phyloP scores from a whole-genome alignment of 2,888 invertebrate genomes.

The Yponomeuta sedellus region DNA sequence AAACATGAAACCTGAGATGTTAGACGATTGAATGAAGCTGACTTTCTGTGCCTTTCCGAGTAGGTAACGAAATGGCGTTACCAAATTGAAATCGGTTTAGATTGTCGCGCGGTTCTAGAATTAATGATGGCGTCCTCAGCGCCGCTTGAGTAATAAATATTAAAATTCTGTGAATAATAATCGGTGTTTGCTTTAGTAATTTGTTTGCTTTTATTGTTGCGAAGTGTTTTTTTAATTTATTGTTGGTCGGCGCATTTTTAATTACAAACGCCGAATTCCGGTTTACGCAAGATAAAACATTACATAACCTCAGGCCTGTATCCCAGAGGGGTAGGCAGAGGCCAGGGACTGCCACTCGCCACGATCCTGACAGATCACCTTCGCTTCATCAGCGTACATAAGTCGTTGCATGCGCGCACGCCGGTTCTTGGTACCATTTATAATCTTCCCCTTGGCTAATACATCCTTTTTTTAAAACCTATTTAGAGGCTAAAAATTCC shows the following conservation, averaged over 20 bases:
- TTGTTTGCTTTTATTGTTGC: background rate
- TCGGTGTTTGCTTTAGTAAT: background rate
- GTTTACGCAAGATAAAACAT: no score
- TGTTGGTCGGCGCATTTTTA: background rate
- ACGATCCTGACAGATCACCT: no score
- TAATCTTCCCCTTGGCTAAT: no score
- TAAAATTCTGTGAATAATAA: constrained; percentile 4
- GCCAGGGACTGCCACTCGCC: no score
- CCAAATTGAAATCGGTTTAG: constrained; percentile 23
- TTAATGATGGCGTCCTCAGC: constrained; percentile 18
- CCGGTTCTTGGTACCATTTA: no score
- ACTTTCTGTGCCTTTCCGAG: background rate
- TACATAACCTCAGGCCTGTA: no score
- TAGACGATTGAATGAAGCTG: background rate
- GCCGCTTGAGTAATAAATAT: background rate
- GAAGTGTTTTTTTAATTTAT: background rate
- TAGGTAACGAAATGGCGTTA: background rate
- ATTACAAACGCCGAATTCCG: background rate
- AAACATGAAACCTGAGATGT: no score
- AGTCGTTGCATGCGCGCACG: no score
- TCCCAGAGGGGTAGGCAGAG: no score
- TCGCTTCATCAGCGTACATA: no score
- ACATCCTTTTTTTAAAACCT: no score
- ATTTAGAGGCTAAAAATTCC: no score
- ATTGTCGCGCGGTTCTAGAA: constrained; percentile 14